Evolutionary conservation across 2,113 vertebrate genomes (phyloP).

Genomic region (Antechinus stuartii): DNA sequence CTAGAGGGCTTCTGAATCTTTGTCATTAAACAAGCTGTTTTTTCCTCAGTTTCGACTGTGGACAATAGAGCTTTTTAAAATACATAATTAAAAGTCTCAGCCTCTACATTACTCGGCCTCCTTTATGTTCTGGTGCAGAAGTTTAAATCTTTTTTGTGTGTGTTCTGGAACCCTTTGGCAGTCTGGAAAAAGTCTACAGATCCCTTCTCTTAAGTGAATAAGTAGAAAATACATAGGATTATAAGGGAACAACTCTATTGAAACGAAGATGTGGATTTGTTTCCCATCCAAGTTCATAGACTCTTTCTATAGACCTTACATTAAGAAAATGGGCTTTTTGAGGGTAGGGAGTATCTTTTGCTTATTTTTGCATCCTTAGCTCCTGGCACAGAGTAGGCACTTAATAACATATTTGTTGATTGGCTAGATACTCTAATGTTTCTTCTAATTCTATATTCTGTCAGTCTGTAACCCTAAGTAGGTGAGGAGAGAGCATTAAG

Average conservation of each 20-base stretch:
- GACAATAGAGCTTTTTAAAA: not conserved
- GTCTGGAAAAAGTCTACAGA: not conserved
- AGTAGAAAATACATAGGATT: not conserved
- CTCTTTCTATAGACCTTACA: not conserved
- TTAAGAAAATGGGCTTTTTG: not conserved
- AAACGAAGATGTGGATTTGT: not conserved
- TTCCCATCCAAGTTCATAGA: not conserved
- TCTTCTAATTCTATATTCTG: not conserved
- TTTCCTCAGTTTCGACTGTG: not conserved
- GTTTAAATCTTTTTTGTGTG: not conserved
- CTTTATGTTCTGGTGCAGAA: not conserved
- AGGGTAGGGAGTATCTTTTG: not conserved
- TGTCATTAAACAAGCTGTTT: not conserved
- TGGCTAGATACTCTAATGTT: not conserved
- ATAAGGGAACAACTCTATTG: not conserved
- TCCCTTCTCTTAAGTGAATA: not conserved
- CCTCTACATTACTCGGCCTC: not conserved
- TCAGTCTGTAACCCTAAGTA: not conserved
- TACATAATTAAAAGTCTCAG: not conserved
- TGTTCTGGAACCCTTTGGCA: not conserved
- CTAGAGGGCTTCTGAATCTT: not conserved
- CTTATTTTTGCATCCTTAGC: not conserved
- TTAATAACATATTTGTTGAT: not conserved
- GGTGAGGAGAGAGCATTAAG: not conserved
- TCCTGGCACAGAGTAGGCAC: not conserved